A percentile compares a stretch with the other conserved stretches of the same genome.
Evolutionary conservation across 2,113 vertebrate species (phyloP).

Genomic region (Dipodomys stephensi): DNA sequence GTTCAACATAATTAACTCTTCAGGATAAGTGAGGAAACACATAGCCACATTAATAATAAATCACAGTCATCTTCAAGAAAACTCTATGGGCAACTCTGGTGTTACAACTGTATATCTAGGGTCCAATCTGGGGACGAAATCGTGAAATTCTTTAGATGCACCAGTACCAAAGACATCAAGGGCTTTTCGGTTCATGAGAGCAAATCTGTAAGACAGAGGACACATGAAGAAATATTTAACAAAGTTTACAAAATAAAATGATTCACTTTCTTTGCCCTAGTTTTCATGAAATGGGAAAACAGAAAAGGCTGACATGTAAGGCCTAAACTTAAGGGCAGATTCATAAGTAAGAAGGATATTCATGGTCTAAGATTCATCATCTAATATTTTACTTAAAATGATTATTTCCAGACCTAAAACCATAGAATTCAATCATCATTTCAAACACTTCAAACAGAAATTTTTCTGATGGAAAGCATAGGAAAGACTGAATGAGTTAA

Average conservation of each 20-base stretch:
- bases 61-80: conserved; percentile 85
- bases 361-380: background rate
- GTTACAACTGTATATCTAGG: conserved; percentile 89
- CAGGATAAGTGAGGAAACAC: conserved; percentile 81
- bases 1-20: conserved; percentile 83
- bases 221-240: background rate
- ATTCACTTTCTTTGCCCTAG: background rate
- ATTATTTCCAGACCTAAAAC: background rate
- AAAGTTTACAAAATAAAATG: background rate
- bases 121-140: conserved; percentile 93
- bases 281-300: background rate
- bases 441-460: conserved; percentile 46
- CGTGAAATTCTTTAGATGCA: conserved; percentile 94
- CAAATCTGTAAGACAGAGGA: conserved; percentile 90
- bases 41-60: conserved; percentile 55
- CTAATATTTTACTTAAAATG: background rate
- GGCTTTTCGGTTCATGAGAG: conserved; percentile 94
- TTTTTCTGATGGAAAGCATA: conserved; percentile 50
- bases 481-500: background rate
- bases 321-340: background rate
- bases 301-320: background rate
- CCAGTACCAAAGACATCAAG: conserved; percentile 96
- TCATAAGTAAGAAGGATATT: background rate
- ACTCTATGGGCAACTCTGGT: conserved; percentile 87
- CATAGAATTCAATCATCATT: background rate